Evolutionary conservation across 2,113 vertebrate species (phyloP).

Genomic region (Lepisosteus oculatus): DNA sequence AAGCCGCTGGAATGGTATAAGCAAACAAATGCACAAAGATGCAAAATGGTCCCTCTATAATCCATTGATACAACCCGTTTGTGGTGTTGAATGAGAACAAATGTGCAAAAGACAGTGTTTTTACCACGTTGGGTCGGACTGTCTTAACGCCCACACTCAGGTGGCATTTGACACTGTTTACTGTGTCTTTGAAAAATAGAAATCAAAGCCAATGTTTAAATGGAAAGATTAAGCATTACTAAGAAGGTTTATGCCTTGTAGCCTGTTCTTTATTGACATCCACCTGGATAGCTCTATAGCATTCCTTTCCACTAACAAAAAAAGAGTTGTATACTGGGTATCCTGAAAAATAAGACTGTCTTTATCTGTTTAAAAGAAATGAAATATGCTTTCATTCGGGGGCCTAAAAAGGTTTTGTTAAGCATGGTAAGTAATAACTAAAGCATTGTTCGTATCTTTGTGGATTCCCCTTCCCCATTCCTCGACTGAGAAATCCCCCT

Average conservation of each 20-base stretch:
- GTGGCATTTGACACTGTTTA: slow-evolving; percentile 49
- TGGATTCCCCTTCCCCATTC: neutral
- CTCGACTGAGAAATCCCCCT: slow-evolving; percentile 7
- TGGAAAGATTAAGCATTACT: slow-evolving; percentile 50
- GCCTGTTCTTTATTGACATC: slow-evolving; percentile 49
- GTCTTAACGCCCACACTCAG: slow-evolving; percentile 33
- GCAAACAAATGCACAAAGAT: slow-evolving; percentile 29
- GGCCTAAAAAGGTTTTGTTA: neutral
- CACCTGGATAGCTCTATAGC: slow-evolving; percentile 58
- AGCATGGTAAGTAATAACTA: neutral
- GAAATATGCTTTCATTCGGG: slow-evolving; percentile 25
- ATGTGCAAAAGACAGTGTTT: slow-evolving; percentile 31
- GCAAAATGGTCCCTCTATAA: slow-evolving; percentile 41
- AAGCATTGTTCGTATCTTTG: slow-evolving; percentile 36
- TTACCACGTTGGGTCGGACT: slow-evolving; percentile 15
- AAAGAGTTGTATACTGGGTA: slow-evolving; percentile 28
- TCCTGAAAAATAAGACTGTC: slow-evolving; percentile 45
- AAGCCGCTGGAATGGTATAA: slow-evolving; percentile 34
- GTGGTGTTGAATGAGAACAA: slow-evolving; percentile 45
- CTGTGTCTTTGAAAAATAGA: slow-evolving; percentile 55
- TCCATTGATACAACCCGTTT: slow-evolving; percentile 34
- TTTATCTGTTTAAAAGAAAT: slow-evolving; percentile 35
- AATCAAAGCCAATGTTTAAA: slow-evolving; percentile 61
- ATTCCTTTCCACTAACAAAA: slow-evolving; percentile 27
- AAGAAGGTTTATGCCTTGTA: slow-evolving; percentile 45